Evolutionary conservation across 2,113 vertebrate genomes (phyloP), one percentile per base, ranked within the genome.

Genomic region (Eulemur macaco): DNA sequence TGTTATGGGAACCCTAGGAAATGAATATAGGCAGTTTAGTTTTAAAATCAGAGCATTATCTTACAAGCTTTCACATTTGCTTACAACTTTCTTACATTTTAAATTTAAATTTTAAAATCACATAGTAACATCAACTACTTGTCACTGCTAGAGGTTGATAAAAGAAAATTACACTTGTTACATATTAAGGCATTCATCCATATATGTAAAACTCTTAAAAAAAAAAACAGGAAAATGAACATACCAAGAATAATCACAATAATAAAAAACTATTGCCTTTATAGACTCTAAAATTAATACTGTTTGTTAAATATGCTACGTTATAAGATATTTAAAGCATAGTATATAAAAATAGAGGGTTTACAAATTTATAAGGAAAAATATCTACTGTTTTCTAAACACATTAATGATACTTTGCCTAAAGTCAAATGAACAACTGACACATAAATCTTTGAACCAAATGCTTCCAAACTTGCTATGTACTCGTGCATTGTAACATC

Each of bases 401-500:
- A 86, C 10, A 88, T n/a, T 14, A 60, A 74, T n/a, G 21, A 63
- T 25, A 0, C 2, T 42, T 71, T 25, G 86, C 17, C 13, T 68
- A 69, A 29, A 39, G 2, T 74, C 8, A 0, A 1, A 29, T 94
- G 29, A 56, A 86, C 56, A 89, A 39, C 47, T 42, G 58, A n/a
- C 15, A n/a, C 15, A 86, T 58, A 58, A 81, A 81, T 92, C 42
- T 69, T 39, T 87, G 58, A 92, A 42, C 2, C 8, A 91, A 42
- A 76, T 47, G 27, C 37, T 66, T 76, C 93, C 77, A 85, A 96
- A 92, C 14, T 89, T 66, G 6, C 8, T 96, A 89, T 73, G 88
- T 98, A n/a, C 12, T 85, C 34, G 34, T 97, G 77, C 64, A 96
- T 89, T 73, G 10, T 93, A 97, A 98, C 97, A 66, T 95, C 63